Evolutionary conservation across 2,797 vertebrate genomes (phyloP), one percentile per base, ranked within the genome.

Genomic region (Mionectes olivaceus): DNA sequence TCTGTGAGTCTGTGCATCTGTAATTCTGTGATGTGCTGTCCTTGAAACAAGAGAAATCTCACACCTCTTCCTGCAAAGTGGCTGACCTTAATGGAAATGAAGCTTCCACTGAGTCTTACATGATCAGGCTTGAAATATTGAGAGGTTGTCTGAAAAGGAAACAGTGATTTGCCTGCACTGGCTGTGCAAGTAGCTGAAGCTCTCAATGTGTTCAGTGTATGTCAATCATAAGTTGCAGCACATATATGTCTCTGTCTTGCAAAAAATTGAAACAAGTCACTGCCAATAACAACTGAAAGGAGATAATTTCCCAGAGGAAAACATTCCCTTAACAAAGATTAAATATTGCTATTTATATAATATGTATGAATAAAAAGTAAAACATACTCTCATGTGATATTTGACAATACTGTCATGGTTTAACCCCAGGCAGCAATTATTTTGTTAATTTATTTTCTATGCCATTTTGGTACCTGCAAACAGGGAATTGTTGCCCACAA

Each of bases 11-110:
- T 46, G 22, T 56, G 55, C 22, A 44, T 39, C 44, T 73, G 49
- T 64, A 32, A 24, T 35, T 57, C 55, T 7, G 7, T 19, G 32
- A 44, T 22, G 11, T 55, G 13, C 19, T 0, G 0, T 27, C 25
- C 28, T 47, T 68, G 27, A 59, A 90, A 73, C 0, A 1, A 18
- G n/a, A 70, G 9, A 68, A 71, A 30, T 69, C 7, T 77, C 47
- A 37, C 21, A 60, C 5, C 18, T 52, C 19, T 65, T 65, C 43
- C 59, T 41, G 49, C 21, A 46, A 81, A 78, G 39, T 43, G 7
- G 4, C 9, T 82, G 46, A 59, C 2, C 23, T 16, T 49, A 61
- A 2, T 39, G 77, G 25, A 81, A 71, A 68, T 15, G 32, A 71
- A 90, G 32, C 16, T 64, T 12, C 2, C 24, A 27, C 3, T 32